phyloP scores from a whole-genome alignment of 2,113 vertebrate species.

The Oryzias curvinotus region DNA sequence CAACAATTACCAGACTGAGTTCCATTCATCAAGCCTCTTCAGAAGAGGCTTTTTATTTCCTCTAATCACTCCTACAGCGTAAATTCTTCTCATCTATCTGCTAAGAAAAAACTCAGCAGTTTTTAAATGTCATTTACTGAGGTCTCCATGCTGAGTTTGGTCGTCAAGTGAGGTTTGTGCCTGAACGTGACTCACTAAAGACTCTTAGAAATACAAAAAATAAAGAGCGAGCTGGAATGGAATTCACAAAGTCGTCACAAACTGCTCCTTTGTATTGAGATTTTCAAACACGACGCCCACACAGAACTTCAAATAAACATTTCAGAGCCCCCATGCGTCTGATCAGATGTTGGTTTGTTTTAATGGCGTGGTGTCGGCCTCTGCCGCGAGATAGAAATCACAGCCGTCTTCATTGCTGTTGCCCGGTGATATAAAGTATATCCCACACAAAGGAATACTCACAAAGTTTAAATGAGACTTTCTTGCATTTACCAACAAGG shows the following conservation, averaged over 20 bases:
- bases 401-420: conserved; percentile 19
- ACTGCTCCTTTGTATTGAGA: conserved; percentile 19
- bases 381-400: conserved; percentile 30
- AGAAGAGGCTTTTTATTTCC: conserved; percentile 22
- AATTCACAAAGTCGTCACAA: conserved; percentile 40
- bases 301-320: conserved; percentile 44
- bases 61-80: too few relatives aligned
- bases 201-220: conserved; percentile 44
- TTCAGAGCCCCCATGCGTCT: conserved; percentile 36
- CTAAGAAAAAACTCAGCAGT: conserved; percentile 28
- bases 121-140: conserved; percentile 26
- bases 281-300: conserved; percentile 57
- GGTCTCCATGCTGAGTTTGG: conserved; percentile 24
- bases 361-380: conserved; percentile 7
- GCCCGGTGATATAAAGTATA: conserved; percentile 20
- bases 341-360: conserved; percentile 44
- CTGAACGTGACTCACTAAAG: conserved; percentile 30
- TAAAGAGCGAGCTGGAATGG: conserved; percentile 26
- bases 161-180: conserved; percentile 45
- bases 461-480: conserved; percentile 23
- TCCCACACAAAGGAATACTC: conserved; percentile 20
- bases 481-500: conserved; percentile 8
- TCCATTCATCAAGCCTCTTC: conserved; percentile 36
- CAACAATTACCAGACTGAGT: conserved; percentile 14
- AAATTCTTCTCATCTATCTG: not conserved